These are phyloP conservation scores for Nixonia krombeini DNA, from an alignment of 1,140 invertebrate genomes.

Conservation along the genomic window DNA sequence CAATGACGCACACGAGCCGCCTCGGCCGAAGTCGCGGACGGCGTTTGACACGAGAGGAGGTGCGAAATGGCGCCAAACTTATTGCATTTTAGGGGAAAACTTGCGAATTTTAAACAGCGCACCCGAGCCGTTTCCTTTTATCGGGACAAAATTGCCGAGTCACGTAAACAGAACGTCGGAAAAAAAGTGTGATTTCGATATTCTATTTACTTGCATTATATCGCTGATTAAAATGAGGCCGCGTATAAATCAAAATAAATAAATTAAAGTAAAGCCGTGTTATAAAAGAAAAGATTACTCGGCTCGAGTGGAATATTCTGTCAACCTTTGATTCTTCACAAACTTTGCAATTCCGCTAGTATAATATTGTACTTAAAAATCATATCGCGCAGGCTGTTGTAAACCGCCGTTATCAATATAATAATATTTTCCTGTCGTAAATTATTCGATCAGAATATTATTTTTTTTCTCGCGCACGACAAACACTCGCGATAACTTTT, in stretches of 20 bases:
- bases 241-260: slow-evolving; percentile 16
- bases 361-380: slow-evolving; percentile 48
- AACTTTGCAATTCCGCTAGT: slow-evolving; percentile 43
- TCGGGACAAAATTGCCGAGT: too few species aligned
- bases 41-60: too few species aligned
- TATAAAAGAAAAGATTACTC: slow-evolving; percentile 30
- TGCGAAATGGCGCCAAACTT: too few species aligned
- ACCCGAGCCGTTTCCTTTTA: too few species aligned
- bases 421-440: slow-evolving; percentile 49
- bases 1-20: too few species aligned
- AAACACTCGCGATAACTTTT: slow-evolving; percentile 31
- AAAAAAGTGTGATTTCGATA: too few species aligned
- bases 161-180: too few species aligned
- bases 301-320: slow-evolving; percentile 42
- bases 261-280: slow-evolving; percentile 11
- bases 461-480: slow-evolving; percentile 18
- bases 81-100: too few species aligned
- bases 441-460: too few species aligned
- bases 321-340: slow-evolving; percentile 45
- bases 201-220: background rate
- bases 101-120: too few species aligned
- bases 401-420: slow-evolving; percentile 45
- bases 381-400: slow-evolving; percentile 38
- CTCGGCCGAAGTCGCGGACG: too few species aligned
- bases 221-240: too few species aligned